phyloP scores from a whole-genome alignment of 2,113 vertebrate genomes.

The Coryphaenoides rupestris region DNA sequence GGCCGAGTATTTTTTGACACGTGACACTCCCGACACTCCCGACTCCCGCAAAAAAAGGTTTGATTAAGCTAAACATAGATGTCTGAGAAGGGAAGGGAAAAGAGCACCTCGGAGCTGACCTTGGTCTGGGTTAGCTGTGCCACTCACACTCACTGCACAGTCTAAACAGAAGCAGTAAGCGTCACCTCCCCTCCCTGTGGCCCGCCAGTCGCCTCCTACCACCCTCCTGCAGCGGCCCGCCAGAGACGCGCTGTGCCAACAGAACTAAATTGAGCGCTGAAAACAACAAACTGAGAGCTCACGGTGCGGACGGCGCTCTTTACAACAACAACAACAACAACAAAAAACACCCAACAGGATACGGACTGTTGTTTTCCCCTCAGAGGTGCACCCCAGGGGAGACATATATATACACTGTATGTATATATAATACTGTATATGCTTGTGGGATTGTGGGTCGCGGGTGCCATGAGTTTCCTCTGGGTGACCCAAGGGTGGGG shows the following conservation, averaged over 20 bases:
- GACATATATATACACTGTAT: too few relatives aligned
- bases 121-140: too few relatives aligned
- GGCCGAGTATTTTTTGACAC: too few relatives aligned
- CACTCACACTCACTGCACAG: too few relatives aligned
- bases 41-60: too few relatives aligned
- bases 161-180: background rate
- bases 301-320: constrained; percentile 20
- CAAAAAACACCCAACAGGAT: too few relatives aligned
- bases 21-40: too few relatives aligned
- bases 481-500: constrained; percentile 6
- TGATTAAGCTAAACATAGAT: too few relatives aligned
- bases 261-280: background rate
- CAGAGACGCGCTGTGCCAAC: background rate
- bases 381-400: constrained; percentile 39
- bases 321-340: too few relatives aligned
- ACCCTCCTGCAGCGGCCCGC: background rate
- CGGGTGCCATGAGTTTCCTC: constrained; percentile 33
- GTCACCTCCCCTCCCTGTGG: background rate
- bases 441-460: constrained; percentile 35
- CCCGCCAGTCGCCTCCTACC: background rate
- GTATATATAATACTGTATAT: too few relatives aligned
- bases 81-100: too few relatives aligned
- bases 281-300: constrained; percentile 11
- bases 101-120: too few relatives aligned
- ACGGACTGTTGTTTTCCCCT: constrained; percentile 51